phyloP scores from a whole-genome alignment of 37 sponge, comb jelly and placozoan species.

The Theonella swinhoei region DNA sequence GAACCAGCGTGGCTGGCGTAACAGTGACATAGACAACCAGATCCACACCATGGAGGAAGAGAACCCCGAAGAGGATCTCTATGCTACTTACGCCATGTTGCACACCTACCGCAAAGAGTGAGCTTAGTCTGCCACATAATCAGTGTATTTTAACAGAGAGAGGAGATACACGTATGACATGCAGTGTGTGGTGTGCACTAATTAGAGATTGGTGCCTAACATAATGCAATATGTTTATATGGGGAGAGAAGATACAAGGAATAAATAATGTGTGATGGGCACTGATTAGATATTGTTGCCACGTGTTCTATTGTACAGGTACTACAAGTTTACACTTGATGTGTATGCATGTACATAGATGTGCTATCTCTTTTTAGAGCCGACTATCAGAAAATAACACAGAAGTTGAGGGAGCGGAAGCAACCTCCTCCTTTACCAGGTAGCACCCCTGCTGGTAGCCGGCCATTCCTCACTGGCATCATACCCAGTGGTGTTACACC shows the following conservation, averaged over 20 bases:
- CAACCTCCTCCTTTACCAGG: not conserved
- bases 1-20: slow-evolving; percentile 43
- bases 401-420: slow-evolving; percentile 23
- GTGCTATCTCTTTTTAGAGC: no score
- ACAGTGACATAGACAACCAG: slow-evolving; percentile 16
- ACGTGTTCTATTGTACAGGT: no score
- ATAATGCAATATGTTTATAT: no score
- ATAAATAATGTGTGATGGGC: no score
- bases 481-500: no score
- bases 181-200: no score
- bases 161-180: not conserved
- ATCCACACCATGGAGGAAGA: slow-evolving; percentile 25
- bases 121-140: not conserved
- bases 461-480: not conserved
- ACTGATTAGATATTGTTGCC: no score
- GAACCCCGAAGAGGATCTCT: slow-evolving; percentile 57
- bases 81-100: slow-evolving; percentile 78
- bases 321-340: no score
- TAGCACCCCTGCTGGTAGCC: not conserved
- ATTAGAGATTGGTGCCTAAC: no score
- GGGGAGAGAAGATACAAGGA: no score
- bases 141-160: not conserved
- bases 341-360: no score
- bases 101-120: slow-evolving; percentile 69
- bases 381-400: slow-evolving; percentile 64